Conservation (phyloP, 2,797 vertebrate genomes). For the Nyctibius grandis region DNA sequence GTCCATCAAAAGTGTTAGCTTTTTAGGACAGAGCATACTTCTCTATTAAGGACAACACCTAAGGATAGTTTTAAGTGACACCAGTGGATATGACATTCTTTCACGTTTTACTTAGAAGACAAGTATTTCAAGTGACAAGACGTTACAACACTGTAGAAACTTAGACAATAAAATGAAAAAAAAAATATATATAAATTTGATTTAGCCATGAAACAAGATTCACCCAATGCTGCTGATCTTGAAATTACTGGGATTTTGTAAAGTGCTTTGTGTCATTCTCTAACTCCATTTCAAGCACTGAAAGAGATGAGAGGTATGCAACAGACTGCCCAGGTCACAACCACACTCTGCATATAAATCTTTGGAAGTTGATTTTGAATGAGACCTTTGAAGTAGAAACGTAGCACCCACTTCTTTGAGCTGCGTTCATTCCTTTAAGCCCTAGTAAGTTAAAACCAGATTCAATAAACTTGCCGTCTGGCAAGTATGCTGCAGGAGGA, state of each 20-base stretch:
- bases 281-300: neutral
- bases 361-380: neutral
- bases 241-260: neutral
- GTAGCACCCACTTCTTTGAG: neutral
- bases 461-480: conserved; percentile 51
- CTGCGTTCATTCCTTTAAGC: neutral
- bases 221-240: neutral
- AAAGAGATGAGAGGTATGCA: neutral
- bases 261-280: neutral
- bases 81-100: neutral
- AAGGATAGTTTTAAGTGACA: neutral
- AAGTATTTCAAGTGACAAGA: neutral
- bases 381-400: conserved; percentile 28
- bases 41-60: neutral
- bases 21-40: neutral
- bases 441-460: conserved; percentile 46
- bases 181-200: neutral
- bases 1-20: neutral
- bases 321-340: neutral
- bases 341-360: neutral
- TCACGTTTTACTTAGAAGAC: neutral
- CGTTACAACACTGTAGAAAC: neutral
- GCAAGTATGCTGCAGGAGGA: conserved; percentile 26
- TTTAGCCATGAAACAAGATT: neutral
- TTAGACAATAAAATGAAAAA: neutral